Percentiles rank a stretch among this genome's conserved stretches.
Evolutionary conservation across 2,888 invertebrate genomes (phyloP).

Genomic region (Drosophila cognata): DNA sequence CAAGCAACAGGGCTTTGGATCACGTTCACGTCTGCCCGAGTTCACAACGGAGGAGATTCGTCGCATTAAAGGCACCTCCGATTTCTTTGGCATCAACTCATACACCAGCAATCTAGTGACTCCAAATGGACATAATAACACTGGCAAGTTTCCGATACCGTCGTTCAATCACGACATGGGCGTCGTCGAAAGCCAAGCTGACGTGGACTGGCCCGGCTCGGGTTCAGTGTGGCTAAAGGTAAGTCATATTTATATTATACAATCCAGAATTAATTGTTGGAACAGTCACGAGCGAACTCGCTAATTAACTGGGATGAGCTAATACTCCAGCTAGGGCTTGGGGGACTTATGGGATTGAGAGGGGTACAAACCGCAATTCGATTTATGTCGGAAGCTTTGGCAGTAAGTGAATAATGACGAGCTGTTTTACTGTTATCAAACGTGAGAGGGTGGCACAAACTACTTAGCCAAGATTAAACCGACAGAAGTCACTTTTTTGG

Average conservation of each 20-base stretch:
- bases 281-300: conserved; percentile 44
- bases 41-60: conserved; percentile 88
- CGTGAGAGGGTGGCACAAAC: conserved; percentile 42
- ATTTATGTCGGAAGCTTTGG: conserved; percentile 32
- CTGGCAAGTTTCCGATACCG: conserved; percentile 84
- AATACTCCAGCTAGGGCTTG: conserved; percentile 30
- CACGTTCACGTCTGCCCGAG: conserved; percentile 87
- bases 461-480: conserved; percentile 60
- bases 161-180: conserved; percentile 88
- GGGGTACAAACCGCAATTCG: conserved; percentile 35
- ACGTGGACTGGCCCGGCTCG: conserved; percentile 87
- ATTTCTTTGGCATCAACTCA: conserved; percentile 91
- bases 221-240: conserved; percentile 88
- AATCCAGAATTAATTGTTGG: conserved; percentile 26
- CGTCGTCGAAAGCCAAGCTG: conserved; percentile 86
- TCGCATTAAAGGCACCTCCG: conserved; percentile 87
- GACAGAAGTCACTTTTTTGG: neutral
- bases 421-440: conserved; percentile 25
- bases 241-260: conserved; percentile 59
- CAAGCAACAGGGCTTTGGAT: conserved; percentile 86
- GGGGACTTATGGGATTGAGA: conserved; percentile 3
- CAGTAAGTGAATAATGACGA: conserved; percentile 62
- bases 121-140: conserved; percentile 84
- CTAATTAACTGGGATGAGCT: conserved; percentile 55
- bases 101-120: conserved; percentile 87